phyloP scores from a whole-genome alignment of 1,140 invertebrate species.

The Phymorhynchus buccinoides region DNA sequence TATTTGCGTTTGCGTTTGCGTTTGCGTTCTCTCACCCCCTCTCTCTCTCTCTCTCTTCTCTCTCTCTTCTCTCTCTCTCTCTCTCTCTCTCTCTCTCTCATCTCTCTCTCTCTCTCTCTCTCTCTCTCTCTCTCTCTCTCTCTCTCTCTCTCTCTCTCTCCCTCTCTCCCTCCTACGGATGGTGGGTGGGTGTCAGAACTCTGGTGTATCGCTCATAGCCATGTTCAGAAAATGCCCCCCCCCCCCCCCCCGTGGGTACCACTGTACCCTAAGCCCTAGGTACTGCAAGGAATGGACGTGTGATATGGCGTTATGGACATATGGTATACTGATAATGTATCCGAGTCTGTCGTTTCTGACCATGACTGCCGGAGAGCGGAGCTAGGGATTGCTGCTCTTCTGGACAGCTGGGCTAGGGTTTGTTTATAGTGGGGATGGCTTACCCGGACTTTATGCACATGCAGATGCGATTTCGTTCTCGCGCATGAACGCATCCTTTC shows the following conservation, averaged over 20 bases:
- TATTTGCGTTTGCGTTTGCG: neutral
- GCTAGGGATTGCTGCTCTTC: too few relatives aligned
- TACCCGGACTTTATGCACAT: too few relatives aligned
- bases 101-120: slow-evolving; percentile 7
- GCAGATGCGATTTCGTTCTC: neutral
- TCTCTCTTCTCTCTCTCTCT: neutral
- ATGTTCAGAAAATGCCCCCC: neutral
- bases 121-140: slow-evolving; percentile 7
- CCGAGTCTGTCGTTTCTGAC: too few relatives aligned
- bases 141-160: neutral
- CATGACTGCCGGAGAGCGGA: too few relatives aligned
- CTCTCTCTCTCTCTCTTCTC: slow-evolving; percentile 16
- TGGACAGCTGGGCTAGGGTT: neutral
- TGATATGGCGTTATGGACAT: neutral
- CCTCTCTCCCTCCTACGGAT: neutral
- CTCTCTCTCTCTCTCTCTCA: neutral
- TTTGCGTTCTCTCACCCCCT: neutral
- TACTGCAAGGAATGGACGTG: neutral
- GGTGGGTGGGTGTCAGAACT: neutral
- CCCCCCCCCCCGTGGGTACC: neutral
- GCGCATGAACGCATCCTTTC: neutral
- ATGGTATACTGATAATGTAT: neutral
- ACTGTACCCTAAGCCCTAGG: neutral
- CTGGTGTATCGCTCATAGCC: neutral
- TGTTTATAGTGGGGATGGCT: neutral